Evolutionary conservation across 1,140 invertebrate species (phyloP).

Genomic region (Heliothis virescens): DNA sequence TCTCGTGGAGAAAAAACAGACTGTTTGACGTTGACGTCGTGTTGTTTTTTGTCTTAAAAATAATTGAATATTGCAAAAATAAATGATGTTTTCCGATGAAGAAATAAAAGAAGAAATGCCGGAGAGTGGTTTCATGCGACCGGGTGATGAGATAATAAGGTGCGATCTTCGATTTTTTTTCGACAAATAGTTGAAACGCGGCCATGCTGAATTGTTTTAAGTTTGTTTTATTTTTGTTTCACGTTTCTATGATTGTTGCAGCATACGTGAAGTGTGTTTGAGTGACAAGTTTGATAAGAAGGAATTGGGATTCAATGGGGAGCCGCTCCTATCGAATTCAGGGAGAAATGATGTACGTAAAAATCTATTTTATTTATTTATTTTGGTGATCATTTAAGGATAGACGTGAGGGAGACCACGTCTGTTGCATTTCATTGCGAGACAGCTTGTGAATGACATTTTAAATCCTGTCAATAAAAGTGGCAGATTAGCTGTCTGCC

Average conservation of each 20-base stretch:
- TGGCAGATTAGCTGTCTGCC: not conserved
- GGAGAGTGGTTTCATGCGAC: constrained; percentile 73
- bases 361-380: not conserved
- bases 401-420: not conserved
- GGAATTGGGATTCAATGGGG: constrained; percentile 67
- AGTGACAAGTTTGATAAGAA: constrained; percentile 79
- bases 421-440: not conserved
- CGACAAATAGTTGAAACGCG: constrained; percentile 54
- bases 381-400: not conserved
- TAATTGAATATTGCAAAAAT: constrained; percentile 81
- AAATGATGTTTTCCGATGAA: constrained; percentile 82
- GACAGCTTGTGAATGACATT: not conserved
- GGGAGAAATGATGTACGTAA: constrained; percentile 71
- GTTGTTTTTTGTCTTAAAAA: constrained; percentile 76
- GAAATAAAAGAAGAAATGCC: constrained; percentile 79
- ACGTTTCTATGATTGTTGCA: constrained; percentile 65
- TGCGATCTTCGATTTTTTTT: constrained; percentile 77
- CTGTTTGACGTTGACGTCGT: constrained; percentile 68
- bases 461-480: not conserved
- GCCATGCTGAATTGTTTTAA: constrained; percentile 64
- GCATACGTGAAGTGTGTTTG: constrained; percentile 78
- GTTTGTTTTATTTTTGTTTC: constrained; percentile 55
- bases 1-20: constrained; percentile 70
- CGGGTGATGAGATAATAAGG: constrained; percentile 83
- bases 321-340: constrained; percentile 64